phyloP scores from a whole-genome alignment of 2,113 vertebrate species.

The Ardeotis arabs region DNA sequence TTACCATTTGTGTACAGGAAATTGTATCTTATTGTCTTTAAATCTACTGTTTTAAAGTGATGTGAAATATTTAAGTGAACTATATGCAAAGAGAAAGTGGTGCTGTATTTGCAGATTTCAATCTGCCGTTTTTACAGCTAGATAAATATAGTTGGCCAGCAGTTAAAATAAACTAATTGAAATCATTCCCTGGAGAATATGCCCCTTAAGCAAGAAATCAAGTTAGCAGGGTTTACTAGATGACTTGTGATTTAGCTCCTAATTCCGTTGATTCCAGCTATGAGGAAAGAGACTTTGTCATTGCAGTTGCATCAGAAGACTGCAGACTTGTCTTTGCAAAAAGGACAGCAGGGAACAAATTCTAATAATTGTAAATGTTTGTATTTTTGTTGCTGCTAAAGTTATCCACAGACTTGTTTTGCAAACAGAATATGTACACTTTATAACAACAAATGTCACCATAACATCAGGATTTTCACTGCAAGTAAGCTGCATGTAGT shows the following conservation, averaged over 20 bases:
- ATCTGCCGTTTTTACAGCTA: neutral
- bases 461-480: neutral
- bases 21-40: neutral
- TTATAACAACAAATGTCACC: neutral
- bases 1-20: neutral
- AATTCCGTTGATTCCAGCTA: neutral
- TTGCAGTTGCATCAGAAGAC: neutral
- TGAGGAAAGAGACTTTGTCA: neutral
- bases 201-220: neutral
- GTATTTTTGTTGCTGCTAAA: neutral
- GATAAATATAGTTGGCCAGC: neutral
- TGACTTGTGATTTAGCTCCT: neutral
- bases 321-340: neutral
- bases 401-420: neutral
- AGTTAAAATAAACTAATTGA: conserved; percentile 11
- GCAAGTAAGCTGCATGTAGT: neutral
- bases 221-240: neutral
- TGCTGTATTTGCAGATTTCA: neutral
- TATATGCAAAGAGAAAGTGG: neutral
- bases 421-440: neutral
- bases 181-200: neutral
- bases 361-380: neutral
- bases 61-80: neutral
- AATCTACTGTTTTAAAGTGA: neutral
- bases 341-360: neutral